Evolutionary conservation across 2,888 invertebrate genomes (phyloP).

Genomic region (Syrphus vitripennis): DNA sequence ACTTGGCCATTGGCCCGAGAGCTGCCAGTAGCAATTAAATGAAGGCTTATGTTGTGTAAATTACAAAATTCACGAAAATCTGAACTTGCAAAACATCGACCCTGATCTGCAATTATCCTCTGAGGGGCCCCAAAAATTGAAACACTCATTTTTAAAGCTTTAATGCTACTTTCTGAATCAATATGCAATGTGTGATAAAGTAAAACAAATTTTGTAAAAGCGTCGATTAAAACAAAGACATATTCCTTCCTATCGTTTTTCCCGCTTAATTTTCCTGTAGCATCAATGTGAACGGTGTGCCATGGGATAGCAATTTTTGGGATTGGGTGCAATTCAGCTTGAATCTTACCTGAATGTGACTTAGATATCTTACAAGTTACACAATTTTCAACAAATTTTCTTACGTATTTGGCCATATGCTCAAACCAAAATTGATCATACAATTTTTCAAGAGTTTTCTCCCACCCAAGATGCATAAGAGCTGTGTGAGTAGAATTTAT

Average conservation of each 20-base stretch:
- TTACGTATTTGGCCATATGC: not conserved
- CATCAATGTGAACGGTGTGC: not conserved
- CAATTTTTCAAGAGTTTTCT: not conserved
- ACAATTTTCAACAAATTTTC: slow-evolving; percentile 2
- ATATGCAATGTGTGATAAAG: not conserved
- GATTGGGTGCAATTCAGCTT: slow-evolving; percentile 34
- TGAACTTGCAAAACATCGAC: slow-evolving; percentile 45
- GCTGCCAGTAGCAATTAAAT: slow-evolving; percentile 56
- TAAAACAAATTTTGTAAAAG: not conserved
- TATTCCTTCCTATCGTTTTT: not conserved
- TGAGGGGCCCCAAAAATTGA: slow-evolving; percentile 1
- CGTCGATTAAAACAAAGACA: not conserved
- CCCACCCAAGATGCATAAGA: no score
- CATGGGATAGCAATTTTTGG: slow-evolving; percentile 5
- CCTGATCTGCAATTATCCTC: no score
- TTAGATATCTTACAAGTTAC: slow-evolving; percentile 35
- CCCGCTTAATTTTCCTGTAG: not conserved
- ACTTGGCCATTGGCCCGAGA: slow-evolving; percentile 64
- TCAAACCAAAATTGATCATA: slow-evolving; percentile 4
- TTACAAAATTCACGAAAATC: slow-evolving; percentile 53
- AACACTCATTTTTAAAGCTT: not conserved
- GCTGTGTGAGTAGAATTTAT: slow-evolving; percentile 1
- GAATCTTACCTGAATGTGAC: slow-evolving; percentile 37
- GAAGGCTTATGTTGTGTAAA: slow-evolving; percentile 47
- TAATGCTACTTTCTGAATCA: not conserved